These are phyloP conservation scores for Chamaedrilus cognettii DNA, from an alignment of 2,888 invertebrate genomes.

Conservation along the genomic window DNA sequence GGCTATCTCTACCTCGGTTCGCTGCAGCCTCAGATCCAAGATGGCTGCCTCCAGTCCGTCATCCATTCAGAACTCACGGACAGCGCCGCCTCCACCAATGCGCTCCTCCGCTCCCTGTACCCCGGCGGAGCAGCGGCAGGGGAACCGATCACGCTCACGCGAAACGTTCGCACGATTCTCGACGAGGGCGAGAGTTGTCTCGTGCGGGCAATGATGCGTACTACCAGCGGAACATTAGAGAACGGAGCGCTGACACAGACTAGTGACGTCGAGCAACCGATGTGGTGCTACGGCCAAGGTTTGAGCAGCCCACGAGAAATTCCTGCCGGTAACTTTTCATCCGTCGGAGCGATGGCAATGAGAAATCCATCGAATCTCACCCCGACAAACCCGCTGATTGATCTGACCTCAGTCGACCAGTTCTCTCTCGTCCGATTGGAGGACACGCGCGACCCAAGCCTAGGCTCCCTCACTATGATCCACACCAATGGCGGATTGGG, in stretches of 20 bases:
- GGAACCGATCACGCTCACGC: neutral
- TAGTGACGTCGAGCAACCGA: too few species aligned
- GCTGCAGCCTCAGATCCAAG: neutral
- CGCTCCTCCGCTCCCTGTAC: too few species aligned
- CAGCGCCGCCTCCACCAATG: too few species aligned
- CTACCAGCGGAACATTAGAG: too few species aligned
- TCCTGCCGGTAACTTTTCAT: neutral
- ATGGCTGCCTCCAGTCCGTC: too few species aligned
- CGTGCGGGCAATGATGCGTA: neutral
- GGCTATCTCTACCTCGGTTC: constrained; percentile 22
- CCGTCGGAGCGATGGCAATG: too few species aligned
- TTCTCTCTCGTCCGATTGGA: constrained; percentile 36
- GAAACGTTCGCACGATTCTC: neutral
- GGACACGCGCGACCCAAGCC: constrained; percentile 28
- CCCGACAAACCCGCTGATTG: neutral
- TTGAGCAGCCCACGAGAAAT: neutral
- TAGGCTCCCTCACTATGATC: constrained; percentile 29
- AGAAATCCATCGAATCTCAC: too few species aligned
- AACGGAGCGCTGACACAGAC: too few species aligned
- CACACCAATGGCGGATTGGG: constrained; percentile 18
- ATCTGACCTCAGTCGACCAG: constrained; percentile 29
- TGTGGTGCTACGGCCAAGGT: too few species aligned
- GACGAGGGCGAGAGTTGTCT: neutral
- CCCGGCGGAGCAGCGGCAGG: neutral
- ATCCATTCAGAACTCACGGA: too few species aligned